Percentiles rank a stretch among this genome's conserved stretches.
Evolutionary conservation across 1,140 invertebrate species (phyloP).

Genomic region (Arion vulgaris): DNA sequence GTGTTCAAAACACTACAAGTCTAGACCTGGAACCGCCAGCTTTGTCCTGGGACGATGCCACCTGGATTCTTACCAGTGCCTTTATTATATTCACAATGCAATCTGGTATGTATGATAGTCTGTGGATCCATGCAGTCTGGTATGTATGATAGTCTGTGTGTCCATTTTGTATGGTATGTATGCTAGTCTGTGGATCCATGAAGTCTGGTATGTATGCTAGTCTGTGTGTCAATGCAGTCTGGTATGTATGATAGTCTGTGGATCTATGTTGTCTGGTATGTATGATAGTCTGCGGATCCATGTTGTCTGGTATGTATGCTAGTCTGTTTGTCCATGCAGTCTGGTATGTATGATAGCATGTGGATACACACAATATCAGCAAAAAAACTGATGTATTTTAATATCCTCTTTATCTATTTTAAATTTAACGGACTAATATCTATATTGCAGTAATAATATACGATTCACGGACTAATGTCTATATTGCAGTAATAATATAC

Average conservation of each 20-base stretch:
- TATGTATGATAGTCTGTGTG: conserved; percentile 64
- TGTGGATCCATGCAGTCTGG: conserved; percentile 93
- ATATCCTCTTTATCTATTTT: too few species aligned
- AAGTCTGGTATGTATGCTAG: conserved; percentile 83
- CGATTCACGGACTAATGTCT: too few species aligned
- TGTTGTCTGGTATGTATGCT: background rate
- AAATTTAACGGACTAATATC: too few species aligned
- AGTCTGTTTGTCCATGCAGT: too few species aligned
- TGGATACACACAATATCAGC: too few species aligned
- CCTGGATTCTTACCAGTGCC: conserved; percentile 92
- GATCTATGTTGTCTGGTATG: conserved; percentile 94
- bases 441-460: too few species aligned
- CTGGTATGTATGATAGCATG: background rate
- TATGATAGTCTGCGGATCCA: background rate
- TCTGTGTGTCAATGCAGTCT: background rate
- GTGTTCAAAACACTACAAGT: background rate
- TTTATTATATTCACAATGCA: conserved; percentile 99
- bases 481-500: too few species aligned
- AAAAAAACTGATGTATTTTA: too few species aligned
- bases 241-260: background rate
- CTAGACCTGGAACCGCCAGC: background rate
- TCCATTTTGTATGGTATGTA: background rate
- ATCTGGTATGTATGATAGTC: conserved; percentile 81
- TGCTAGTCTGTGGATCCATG: conserved; percentile 80
- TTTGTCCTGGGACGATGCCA: conserved; percentile 83